Conservation (phyloP, 2,113 vertebrate genomes). For the Cyphomyrus plagiostoma region DNA sequence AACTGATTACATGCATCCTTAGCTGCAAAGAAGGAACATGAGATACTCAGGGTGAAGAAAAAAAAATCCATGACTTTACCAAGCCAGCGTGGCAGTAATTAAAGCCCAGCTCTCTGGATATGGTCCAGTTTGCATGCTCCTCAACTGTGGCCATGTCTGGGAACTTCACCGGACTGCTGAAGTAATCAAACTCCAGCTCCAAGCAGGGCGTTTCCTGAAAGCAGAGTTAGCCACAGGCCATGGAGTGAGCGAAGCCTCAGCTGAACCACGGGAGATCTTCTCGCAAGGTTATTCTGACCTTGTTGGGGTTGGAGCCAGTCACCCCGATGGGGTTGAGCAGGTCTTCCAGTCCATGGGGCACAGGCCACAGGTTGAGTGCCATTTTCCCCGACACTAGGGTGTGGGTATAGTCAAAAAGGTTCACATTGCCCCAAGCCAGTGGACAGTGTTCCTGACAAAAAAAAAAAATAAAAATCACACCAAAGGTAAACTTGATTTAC, state of each 20-base stretch:
- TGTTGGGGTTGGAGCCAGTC: conserved; percentile 95
- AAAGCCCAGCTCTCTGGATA: conserved; percentile 89
- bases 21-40: not conserved
- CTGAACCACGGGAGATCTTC: not conserved
- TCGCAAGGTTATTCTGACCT: conserved; percentile 58
- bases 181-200: conserved; percentile 96
- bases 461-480: not conserved
- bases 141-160: conserved; percentile 89
- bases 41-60: not conserved
- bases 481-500: not conserved
- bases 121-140: conserved; percentile 89
- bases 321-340: conserved; percentile 94
- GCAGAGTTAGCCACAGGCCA: conserved; percentile 12
- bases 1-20: not conserved
- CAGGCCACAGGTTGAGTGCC: conserved; percentile 96
- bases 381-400: conserved; percentile 94
- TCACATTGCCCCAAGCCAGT: conserved; percentile 95
- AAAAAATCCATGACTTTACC: conserved; percentile 60
- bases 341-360: conserved; percentile 94
- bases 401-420: conserved; percentile 96
- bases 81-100: conserved; percentile 85
- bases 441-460: conserved; percentile 84
- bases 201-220: conserved; percentile 92
- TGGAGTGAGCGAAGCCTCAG: not conserved
- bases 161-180: conserved; percentile 90